These are phyloP conservation scores for Chaetodon auriga DNA, from an alignment of 2,113 vertebrate species.

Conservation along the genomic window DNA sequence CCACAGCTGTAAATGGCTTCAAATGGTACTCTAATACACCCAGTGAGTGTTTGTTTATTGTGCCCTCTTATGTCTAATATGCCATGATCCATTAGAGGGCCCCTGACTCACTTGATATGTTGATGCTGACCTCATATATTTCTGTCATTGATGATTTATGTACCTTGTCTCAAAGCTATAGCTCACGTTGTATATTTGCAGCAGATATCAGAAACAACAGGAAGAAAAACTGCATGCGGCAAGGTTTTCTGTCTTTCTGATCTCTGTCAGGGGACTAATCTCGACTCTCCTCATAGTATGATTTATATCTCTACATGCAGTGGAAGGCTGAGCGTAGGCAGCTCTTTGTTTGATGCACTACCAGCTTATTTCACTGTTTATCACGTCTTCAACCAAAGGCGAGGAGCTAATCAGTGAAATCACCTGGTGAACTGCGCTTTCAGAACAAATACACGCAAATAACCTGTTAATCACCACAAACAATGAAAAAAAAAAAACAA, in stretches of 20 bases:
- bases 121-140: not conserved
- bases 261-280: not conserved
- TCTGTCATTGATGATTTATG: not conserved
- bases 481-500: too few species aligned
- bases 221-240: not conserved
- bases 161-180: not conserved
- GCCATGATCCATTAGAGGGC: not conserved
- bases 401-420: constrained; percentile 7
- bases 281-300: not conserved
- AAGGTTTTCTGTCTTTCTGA: not conserved
- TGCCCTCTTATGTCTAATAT: not conserved
- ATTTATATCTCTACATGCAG: not conserved
- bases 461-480: too few species aligned
- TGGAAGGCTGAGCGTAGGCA: not conserved
- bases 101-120: not conserved
- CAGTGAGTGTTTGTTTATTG: constrained; percentile 14
- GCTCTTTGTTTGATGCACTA: not conserved
- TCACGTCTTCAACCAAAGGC: not conserved
- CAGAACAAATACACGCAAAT: not conserved
- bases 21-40: constrained; percentile 4
- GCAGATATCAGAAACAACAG: not conserved
- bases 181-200: not conserved
- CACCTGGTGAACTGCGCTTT: not conserved
- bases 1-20: constrained; percentile 28
- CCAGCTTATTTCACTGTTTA: constrained; percentile 1